These are phyloP conservation scores for Unio pictorum DNA, from an alignment of 2,888 invertebrate genomes.

Conservation along the genomic window DNA sequence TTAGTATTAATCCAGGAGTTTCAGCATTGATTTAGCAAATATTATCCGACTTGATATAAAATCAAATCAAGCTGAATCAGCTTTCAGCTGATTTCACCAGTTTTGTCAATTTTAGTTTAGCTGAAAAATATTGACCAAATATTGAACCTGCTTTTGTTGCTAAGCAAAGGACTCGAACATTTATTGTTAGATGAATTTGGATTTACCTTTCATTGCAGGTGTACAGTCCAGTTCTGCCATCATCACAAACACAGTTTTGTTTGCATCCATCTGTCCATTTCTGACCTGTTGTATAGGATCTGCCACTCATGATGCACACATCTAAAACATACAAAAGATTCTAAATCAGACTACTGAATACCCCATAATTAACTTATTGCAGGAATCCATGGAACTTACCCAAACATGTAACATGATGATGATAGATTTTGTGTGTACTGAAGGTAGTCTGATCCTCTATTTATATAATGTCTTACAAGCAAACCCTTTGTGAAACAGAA, in stretches of 20 bases:
- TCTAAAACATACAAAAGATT: constrained; percentile 19
- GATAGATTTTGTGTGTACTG: neutral
- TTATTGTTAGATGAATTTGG: no score
- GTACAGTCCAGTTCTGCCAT: constrained; percentile 49
- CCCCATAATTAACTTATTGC: neutral
- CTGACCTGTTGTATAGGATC: constrained; percentile 52
- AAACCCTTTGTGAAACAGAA: no score
- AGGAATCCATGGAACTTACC: neutral
- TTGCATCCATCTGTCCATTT: constrained; percentile 55
- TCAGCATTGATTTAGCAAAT: no score
- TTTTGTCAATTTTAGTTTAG: no score
- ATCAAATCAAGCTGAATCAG: no score
- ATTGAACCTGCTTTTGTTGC: no score
- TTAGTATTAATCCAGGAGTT: no score
- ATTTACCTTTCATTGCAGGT: constrained; percentile 49
- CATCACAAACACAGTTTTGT: constrained; percentile 50
- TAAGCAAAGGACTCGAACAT: no score
- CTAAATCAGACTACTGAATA: neutral
- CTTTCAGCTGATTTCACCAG: no score
- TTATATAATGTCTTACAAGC: no score
- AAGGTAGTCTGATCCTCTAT: neutral
- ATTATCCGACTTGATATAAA: no score
- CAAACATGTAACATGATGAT: neutral
- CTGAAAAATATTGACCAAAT: no score
- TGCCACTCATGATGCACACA: constrained; percentile 50